Percentiles rank a stretch among this genome's conserved stretches.
These are phyloP conservation scores for Lepidonotus clava DNA, from an alignment of 2,888 invertebrate genomes.

Conservation along the genomic window DNA sequence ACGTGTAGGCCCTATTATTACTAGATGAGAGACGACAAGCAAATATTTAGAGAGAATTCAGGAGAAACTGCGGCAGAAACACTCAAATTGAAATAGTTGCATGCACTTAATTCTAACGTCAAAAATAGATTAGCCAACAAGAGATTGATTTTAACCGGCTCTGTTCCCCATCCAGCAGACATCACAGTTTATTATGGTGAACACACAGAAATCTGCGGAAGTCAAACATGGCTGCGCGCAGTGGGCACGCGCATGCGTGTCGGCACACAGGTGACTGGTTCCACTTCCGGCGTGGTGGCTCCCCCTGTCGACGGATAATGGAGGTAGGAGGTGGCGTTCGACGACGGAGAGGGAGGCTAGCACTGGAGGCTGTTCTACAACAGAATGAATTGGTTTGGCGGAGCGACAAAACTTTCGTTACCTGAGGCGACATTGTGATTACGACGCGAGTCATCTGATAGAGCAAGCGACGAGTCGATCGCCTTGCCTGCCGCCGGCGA, in stretches of 20 bases:
- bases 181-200: neutral
- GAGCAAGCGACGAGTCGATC: neutral
- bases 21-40: too few species aligned
- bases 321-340: neutral
- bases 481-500: neutral
- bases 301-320: neutral
- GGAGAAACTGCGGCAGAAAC: too few species aligned
- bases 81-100: too few species aligned
- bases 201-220: neutral
- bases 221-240: neutral
- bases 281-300: neutral
- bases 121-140: too few species aligned
- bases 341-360: neutral
- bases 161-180: neutral
- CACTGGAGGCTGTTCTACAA: neutral
- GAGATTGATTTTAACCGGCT: too few species aligned
- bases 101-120: too few species aligned
- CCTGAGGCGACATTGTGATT: neutral
- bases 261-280: neutral
- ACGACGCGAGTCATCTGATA: neutral
- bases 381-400: neutral
- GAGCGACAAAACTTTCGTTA: neutral
- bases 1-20: too few species aligned
- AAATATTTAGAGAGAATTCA: too few species aligned
- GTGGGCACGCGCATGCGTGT: neutral